Evolutionary conservation across 2,888 invertebrate genomes (phyloP).

Genomic region (Apamea epomidion): DNA sequence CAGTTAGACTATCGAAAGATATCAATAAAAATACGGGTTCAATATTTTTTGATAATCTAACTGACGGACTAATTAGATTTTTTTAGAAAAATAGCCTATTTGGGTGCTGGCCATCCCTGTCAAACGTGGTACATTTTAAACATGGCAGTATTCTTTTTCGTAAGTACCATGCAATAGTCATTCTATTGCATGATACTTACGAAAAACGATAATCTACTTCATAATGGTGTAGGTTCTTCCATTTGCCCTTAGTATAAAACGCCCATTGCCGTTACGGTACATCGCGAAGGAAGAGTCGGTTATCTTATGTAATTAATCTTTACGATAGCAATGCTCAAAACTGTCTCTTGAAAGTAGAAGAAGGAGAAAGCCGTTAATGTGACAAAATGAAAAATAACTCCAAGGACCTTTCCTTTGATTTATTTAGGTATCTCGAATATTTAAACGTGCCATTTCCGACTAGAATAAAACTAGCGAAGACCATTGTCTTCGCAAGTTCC

Average conservation of each 20-base stretch:
- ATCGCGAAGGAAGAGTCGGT: not conserved
- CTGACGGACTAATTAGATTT: no score
- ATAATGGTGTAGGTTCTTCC: not conserved
- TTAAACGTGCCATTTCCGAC: not conserved
- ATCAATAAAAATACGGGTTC: no score
- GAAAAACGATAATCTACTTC: not conserved
- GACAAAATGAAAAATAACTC: not conserved
- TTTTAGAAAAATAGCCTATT: no score
- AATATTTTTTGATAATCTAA: no score
- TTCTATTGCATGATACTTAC: not conserved
- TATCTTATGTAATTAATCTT: conserved; percentile 20
- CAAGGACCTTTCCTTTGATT: not conserved
- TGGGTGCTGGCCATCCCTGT: no score
- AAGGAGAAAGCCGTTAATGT: not conserved
- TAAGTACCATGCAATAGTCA: not conserved
- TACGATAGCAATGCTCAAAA: conserved; percentile 7
- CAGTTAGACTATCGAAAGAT: no score
- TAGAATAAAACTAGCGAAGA: not conserved
- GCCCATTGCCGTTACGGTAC: not conserved
- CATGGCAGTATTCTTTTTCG: not conserved
- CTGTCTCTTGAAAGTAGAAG: not conserved
- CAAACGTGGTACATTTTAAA: not conserved
- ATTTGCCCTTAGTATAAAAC: conserved; percentile 3
- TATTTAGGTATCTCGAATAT: no score
- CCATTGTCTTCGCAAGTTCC: no score